Conservation (phyloP, 2,888 invertebrate species). For the Cephus runcator region DNA sequence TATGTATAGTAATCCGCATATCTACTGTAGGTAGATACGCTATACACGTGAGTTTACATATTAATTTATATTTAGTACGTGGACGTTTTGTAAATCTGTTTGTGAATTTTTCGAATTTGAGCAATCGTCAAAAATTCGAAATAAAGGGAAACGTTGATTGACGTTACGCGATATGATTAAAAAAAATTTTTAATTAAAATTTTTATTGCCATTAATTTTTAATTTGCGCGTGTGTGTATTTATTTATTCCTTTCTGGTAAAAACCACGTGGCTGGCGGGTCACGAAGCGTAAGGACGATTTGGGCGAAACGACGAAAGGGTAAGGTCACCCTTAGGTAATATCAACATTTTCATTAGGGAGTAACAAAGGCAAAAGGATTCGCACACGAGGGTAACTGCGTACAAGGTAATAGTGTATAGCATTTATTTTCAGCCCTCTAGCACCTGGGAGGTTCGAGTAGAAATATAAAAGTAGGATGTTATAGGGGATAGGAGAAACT, state of each 20-base stretch:
- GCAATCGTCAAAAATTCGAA: neutral
- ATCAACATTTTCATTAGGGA: neutral
- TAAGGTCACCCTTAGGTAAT: neutral
- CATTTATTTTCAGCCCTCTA: neutral
- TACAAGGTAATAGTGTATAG: neutral
- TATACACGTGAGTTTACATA: too few species aligned
- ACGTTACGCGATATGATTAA: neutral
- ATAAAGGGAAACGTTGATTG: neutral
- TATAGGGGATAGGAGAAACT: conserved; percentile 19
- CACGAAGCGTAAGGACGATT: neutral
- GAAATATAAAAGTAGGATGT: conserved; percentile 16
- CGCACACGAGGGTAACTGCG: neutral
- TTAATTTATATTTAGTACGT: neutral
- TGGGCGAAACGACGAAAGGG: neutral
- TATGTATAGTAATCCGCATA: neutral
- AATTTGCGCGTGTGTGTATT: neutral
- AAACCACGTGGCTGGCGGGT: neutral
- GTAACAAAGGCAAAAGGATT: neutral
- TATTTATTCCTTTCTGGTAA: neutral
- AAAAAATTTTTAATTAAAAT: neutral
- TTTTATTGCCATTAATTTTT: neutral
- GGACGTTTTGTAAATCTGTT: too few species aligned
- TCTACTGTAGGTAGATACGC: neutral
- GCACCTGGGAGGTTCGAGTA: neutral
- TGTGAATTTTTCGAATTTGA: neutral